Conservation (phyloP, 2,113 vertebrate species). For the Grammomys dolichurus region DNA sequence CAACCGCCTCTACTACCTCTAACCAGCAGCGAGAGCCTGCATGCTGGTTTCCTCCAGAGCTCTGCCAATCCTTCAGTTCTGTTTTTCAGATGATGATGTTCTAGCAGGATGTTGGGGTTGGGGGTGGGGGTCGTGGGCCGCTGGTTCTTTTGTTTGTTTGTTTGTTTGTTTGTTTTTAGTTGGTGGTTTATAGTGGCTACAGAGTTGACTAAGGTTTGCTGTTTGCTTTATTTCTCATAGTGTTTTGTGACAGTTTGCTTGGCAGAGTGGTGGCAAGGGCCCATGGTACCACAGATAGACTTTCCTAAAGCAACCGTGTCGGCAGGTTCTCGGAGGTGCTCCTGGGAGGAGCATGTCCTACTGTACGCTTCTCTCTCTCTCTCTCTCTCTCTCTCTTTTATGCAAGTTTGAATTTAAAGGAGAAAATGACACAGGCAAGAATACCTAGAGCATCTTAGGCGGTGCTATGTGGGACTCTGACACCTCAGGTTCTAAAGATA, state of each 20-base stretch:
- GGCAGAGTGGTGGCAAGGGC: background rate
- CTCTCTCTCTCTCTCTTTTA: background rate
- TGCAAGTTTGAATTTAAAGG: slow-evolving; percentile 30
- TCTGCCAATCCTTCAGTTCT: background rate
- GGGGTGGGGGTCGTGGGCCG: background rate
- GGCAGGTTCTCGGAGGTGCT: background rate
- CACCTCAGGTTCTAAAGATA: background rate
- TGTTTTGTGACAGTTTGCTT: background rate
- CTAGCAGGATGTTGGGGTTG: background rate
- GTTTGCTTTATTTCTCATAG: slow-evolving; percentile 58
- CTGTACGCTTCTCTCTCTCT: background rate
- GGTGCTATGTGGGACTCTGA: background rate
- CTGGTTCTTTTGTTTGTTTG: background rate
- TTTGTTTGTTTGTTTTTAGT: background rate
- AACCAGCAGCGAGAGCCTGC: slow-evolving; percentile 17
- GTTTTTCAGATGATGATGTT: background rate
- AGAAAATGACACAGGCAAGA: background rate
- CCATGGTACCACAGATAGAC: slow-evolving; percentile 14
- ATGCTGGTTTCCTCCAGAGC: background rate
- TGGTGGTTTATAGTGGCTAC: slow-evolving; percentile 2
- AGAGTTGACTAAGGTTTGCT: slow-evolving; percentile 51
- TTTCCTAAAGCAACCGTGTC: background rate
- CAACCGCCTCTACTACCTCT: slow-evolving; percentile 95
- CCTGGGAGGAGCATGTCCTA: background rate
- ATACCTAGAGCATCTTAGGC: rapidly evolving